phyloP scores from a whole-genome alignment of 2,888 invertebrate species.

The Branchipolynoe longqiensis region DNA sequence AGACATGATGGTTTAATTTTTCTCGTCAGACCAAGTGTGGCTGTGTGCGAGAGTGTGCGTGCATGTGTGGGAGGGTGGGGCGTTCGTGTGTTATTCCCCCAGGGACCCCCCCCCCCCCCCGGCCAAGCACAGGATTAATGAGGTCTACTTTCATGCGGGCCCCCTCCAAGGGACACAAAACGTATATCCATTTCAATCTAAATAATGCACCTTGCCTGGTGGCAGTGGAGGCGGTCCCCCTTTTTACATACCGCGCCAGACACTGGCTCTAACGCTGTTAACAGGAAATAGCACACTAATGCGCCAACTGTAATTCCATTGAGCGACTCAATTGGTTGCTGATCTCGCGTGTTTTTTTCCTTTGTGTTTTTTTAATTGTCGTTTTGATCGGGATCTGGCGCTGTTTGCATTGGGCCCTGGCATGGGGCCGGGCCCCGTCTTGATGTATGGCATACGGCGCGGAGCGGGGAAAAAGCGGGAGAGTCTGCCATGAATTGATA shows the following conservation, averaged over 20 bases:
- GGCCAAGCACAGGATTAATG: not conserved
- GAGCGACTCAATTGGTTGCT: slow-evolving; percentile 27
- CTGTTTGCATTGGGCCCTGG: not conserved
- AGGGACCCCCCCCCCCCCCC: not conserved
- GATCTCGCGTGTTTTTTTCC: slow-evolving; percentile 7
- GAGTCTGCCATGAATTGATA: slow-evolving; percentile 42
- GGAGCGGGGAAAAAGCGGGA: not conserved
- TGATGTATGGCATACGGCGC: slow-evolving; percentile 34
- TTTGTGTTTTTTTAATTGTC: not conserved
- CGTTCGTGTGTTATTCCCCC: slow-evolving; percentile 33
- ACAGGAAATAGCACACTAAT: slow-evolving; percentile 36
- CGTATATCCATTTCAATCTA: slow-evolving; percentile 47
- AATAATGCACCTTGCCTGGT: not conserved
- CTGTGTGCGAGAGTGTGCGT: too few relatives aligned
- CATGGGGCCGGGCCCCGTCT: too few relatives aligned
- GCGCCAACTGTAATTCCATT: slow-evolving; percentile 41
- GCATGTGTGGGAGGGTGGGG: too few relatives aligned
- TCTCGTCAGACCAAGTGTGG: too few relatives aligned
- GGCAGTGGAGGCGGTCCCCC: not conserved
- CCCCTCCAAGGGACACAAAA: slow-evolving; percentile 12
- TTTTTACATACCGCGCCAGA: not conserved
- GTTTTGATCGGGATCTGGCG: too few relatives aligned
- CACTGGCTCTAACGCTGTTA: slow-evolving; percentile 12
- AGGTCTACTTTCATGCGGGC: not conserved
- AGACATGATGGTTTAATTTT: slow-evolving; percentile 41